Conservation (phyloP, 2,797 vertebrate genomes). For the Premnoplex brunnescens region DNA sequence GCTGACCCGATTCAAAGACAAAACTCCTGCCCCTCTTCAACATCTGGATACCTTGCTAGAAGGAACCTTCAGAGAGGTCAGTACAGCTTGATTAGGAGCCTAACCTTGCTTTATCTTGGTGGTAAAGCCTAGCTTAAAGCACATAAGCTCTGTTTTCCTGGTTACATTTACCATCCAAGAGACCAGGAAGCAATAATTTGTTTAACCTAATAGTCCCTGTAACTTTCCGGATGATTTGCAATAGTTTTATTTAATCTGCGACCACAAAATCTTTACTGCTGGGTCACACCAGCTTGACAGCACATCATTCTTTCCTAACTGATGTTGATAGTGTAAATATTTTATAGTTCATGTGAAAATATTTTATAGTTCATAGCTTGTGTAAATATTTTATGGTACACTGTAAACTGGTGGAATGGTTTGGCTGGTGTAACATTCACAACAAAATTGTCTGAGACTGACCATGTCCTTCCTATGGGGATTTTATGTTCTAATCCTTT, state of each 20-base stretch:
- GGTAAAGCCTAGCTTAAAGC: constrained; percentile 33
- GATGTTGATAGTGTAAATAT: constrained; percentile 65
- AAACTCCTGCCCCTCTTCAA: constrained; percentile 92
- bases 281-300: constrained; percentile 46
- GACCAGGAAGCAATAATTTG: constrained; percentile 63
- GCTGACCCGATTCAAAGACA: constrained; percentile 95
- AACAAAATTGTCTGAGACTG: constrained; percentile 53
- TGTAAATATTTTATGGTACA: constrained; percentile 70
- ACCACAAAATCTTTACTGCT: constrained; percentile 56
- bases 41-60: constrained; percentile 95
- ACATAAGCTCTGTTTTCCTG: constrained; percentile 53
- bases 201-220: constrained; percentile 66
- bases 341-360: constrained; percentile 69
- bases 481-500: constrained; percentile 31
- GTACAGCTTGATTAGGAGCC: constrained; percentile 39
- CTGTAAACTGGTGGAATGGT: constrained; percentile 63
- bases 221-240: constrained; percentile 68
- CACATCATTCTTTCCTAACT: constrained; percentile 64
- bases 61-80: constrained; percentile 92
- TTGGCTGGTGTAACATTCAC: constrained; percentile 58
- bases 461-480: constrained; percentile 13
- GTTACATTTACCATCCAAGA: constrained; percentile 46
- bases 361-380: constrained; percentile 68
- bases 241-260: constrained; percentile 62
- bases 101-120: constrained; percentile 23